A percentile compares a stretch with the other conserved stretches of the same genome.
Conservation (phyloP, 2,113 vertebrate genomes). For the Rafetus swinhoei region DNA sequence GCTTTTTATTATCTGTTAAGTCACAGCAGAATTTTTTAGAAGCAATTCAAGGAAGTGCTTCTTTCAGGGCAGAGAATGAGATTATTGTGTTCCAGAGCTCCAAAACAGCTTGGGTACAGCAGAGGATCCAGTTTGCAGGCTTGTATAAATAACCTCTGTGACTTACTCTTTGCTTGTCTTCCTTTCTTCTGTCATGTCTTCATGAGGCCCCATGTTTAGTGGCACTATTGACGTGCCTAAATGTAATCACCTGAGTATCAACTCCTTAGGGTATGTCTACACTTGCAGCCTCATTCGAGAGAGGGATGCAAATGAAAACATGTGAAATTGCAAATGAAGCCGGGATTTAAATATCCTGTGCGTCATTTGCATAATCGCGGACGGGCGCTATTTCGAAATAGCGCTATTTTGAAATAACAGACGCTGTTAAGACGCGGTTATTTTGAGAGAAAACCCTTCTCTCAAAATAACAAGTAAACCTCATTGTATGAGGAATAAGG, state of each 20-base stretch:
- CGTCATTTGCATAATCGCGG: no score
- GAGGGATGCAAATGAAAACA: no score
- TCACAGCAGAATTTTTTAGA: neutral
- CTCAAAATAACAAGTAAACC: no score
- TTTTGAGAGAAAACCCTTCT: no score
- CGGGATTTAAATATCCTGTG: no score
- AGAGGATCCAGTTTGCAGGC: neutral
- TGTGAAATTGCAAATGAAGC: no score
- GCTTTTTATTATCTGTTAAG: neutral
- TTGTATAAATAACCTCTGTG: neutral
- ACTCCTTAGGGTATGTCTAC: neutral
- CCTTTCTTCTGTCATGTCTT: neutral
- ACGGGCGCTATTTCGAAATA: no score
- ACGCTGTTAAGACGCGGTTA: no score
- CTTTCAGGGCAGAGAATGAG: neutral
- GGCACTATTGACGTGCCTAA: neutral
- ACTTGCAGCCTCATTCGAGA: no score
- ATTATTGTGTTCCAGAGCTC: neutral
- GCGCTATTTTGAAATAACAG: no score
- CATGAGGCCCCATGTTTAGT: neutral
- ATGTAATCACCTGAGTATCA: neutral
- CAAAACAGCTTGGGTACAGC: accelerated
- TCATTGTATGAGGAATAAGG: no score
- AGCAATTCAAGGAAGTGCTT: neutral
- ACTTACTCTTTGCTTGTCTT: neutral